Evolutionary conservation across 2,113 vertebrate genomes (phyloP).

Genomic region (Paracanthobrama guichenoti): DNA sequence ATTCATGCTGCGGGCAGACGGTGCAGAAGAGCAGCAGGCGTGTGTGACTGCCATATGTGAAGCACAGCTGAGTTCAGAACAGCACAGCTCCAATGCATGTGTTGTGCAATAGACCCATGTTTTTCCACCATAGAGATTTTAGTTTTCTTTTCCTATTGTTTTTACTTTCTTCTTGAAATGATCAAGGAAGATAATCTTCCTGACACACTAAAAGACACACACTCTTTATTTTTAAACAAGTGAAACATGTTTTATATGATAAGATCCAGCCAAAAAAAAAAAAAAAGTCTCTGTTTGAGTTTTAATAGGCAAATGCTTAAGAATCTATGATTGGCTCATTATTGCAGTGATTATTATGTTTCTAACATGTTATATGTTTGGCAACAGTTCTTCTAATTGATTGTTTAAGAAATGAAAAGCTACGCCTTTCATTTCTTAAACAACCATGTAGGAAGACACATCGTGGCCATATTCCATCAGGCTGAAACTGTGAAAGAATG

Average conservation of each 20-base stretch:
- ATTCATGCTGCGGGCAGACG: slow-evolving; percentile 46
- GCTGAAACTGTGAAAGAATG: no score
- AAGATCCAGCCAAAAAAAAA: neutral
- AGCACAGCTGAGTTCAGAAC: slow-evolving; percentile 50
- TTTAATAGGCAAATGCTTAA: no score
- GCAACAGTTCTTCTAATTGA: no score
- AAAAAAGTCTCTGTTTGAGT: no score
- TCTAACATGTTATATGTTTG: no score
- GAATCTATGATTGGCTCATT: no score
- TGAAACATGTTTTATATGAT: neutral
- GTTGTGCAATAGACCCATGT: slow-evolving; percentile 47
- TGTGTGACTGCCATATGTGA: slow-evolving; percentile 60
- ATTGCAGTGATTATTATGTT: no score
- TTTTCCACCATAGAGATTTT: neutral
- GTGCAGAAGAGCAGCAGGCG: slow-evolving; percentile 47
- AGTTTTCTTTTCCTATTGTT: neutral
- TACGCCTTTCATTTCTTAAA: no score
- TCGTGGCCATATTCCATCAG: no score
- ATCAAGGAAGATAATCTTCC: neutral
- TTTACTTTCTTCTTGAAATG: neutral
- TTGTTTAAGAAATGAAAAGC: no score
- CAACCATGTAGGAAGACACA: no score
- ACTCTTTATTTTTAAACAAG: neutral
- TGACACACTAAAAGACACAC: no score
- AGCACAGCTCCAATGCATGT: slow-evolving; percentile 50